phyloP scores from a whole-genome alignment of 2,113 vertebrate genomes.

The Heliornis fulica region DNA sequence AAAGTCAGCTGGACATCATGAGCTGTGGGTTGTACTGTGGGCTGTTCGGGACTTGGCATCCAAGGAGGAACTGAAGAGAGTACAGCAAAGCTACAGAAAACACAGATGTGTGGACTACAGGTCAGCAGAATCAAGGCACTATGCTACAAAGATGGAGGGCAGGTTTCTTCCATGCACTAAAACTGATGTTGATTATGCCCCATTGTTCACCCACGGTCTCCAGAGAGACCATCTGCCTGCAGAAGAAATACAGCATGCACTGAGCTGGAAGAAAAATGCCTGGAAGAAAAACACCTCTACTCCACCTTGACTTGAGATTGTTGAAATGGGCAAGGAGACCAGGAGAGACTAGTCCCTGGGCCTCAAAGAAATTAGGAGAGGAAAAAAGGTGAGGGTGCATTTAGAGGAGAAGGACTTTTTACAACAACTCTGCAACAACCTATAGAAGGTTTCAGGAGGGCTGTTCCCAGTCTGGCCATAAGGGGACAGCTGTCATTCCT shows the following conservation, averaged over 20 bases:
- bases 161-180: neutral
- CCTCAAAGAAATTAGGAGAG: neutral
- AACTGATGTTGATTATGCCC: neutral
- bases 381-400: neutral
- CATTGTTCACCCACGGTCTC: neutral
- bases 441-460: neutral
- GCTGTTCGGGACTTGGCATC: neutral
- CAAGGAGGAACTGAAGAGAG: neutral
- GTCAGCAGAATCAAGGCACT: neutral
- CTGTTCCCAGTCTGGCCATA: neutral
- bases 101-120: neutral
- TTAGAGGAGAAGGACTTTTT: neutral
- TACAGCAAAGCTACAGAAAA: neutral
- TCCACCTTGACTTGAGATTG: neutral
- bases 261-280: neutral
- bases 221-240: neutral
- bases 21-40: neutral
- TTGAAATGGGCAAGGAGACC: neutral
- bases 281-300: neutral
- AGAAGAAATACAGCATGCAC: neutral
- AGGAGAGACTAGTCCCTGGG: neutral
- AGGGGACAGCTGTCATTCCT: neutral
- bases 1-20: slow-evolving; percentile 21
- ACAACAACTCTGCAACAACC: neutral
- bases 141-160: neutral